Evolutionary conservation across 2,888 invertebrate species (phyloP).

Genomic region (Patella depressa): DNA sequence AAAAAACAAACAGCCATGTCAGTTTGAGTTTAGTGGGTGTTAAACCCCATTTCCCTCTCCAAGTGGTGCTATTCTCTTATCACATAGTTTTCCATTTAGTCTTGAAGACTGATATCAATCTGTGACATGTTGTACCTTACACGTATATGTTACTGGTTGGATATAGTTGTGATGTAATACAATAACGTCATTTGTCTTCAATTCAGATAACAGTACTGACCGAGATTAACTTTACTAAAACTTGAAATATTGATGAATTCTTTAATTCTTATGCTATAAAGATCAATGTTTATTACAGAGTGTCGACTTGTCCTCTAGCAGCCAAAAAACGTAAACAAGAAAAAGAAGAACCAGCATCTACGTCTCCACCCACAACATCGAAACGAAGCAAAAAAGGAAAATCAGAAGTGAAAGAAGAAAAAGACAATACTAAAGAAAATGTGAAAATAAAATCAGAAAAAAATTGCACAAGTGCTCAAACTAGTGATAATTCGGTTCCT

Average conservation of each 20-base stretch:
- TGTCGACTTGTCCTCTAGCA: slow-evolving; percentile 56
- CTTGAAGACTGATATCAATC: too few relatives aligned
- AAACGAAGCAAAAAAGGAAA: slow-evolving; percentile 13
- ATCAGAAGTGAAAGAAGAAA: slow-evolving; percentile 1
- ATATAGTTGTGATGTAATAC: not conserved
- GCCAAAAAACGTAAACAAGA: slow-evolving; percentile 59
- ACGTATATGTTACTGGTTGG: not conserved
- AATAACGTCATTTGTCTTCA: too few relatives aligned
- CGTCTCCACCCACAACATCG: slow-evolving; percentile 7
- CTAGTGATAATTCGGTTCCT: slow-evolving; percentile 1
- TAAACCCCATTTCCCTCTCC: too few relatives aligned
- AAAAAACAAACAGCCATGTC: too few relatives aligned
- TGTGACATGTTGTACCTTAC: too few relatives aligned
- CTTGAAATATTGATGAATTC: too few relatives aligned
- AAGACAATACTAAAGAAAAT: slow-evolving; percentile 19
- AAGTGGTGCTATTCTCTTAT: too few relatives aligned
- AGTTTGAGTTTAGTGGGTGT: too few relatives aligned
- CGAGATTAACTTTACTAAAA: too few relatives aligned
- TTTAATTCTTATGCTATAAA: too few relatives aligned
- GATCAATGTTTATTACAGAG: slow-evolving; percentile 35
- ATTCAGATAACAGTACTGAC: too few relatives aligned
- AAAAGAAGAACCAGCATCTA: slow-evolving; percentile 34
- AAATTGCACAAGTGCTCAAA: not conserved
- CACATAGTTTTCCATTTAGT: too few relatives aligned
- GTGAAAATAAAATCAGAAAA: slow-evolving; percentile 14